phyloP scores from a whole-genome alignment of 2,888 invertebrate genomes.

The Hedya salicella region DNA sequence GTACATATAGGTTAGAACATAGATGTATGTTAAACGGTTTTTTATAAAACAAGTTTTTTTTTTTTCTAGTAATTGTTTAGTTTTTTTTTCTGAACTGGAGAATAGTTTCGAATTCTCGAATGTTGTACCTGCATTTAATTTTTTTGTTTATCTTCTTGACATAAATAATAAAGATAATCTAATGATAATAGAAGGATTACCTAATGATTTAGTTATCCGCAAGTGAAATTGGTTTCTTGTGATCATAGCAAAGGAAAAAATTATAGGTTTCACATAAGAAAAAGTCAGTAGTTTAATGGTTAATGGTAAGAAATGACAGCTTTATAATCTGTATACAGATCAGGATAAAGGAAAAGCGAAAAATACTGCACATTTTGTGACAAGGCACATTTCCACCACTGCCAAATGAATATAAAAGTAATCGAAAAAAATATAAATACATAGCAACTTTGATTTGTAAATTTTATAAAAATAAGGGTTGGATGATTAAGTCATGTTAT shows the following conservation, averaged over 20 bases:
- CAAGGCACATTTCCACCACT: conserved; percentile 86
- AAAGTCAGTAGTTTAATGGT: conserved; percentile 80
- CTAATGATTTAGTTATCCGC: conserved; percentile 74
- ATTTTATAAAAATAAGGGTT: conserved; percentile 77
- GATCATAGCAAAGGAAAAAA: conserved; percentile 65
- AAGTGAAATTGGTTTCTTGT: conserved; percentile 73
- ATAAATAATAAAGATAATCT: conserved; percentile 78
- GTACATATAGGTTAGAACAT: conserved; percentile 79
- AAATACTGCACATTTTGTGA: conserved; percentile 70
- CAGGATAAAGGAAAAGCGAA: conserved; percentile 62
- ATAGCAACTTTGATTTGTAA: conserved; percentile 75
- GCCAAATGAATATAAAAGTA: conserved; percentile 76
- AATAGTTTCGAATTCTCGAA: conserved; percentile 81
- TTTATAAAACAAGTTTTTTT: conserved; percentile 71
- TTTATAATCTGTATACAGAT: conserved; percentile 78
- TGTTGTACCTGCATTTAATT: conserved; percentile 85
- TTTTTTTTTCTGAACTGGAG: conserved; percentile 78
- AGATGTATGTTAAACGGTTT: conserved; percentile 71
- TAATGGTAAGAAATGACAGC: conserved; percentile 80
- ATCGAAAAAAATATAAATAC: conserved; percentile 65
- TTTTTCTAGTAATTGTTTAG: conserved; percentile 80
- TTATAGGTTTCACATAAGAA: conserved; percentile 73
- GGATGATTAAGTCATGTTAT: conserved; percentile 81
- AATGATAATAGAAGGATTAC: conserved; percentile 42
- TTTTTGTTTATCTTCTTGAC: conserved; percentile 82